phyloP scores from a whole-genome alignment of 2,797 vertebrate species.

The Anguilla megastoma region DNA sequence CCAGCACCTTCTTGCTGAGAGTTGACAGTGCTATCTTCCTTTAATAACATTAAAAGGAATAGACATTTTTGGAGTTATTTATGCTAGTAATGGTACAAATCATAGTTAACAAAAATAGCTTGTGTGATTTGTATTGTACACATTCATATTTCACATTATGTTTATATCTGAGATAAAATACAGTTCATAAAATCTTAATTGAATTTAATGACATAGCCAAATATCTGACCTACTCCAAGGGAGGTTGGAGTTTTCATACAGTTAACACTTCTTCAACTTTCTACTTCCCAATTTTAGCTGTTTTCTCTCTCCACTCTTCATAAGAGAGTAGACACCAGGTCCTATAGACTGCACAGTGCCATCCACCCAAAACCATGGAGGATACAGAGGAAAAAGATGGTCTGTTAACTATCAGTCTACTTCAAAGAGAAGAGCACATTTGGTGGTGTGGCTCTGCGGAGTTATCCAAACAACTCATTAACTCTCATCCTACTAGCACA shows the following conservation, averaged over 20 bases:
- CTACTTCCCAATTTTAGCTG: not conserved
- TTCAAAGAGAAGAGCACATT: constrained; percentile 1
- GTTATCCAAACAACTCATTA: constrained; percentile 10
- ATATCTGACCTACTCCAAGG: not conserved
- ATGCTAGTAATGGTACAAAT: not conserved
- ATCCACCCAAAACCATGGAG: not conserved
- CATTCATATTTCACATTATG: not conserved
- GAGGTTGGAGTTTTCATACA: too few relatives aligned
- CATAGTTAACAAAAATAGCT: not conserved
- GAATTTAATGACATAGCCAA: not conserved
- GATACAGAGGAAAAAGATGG: not conserved
- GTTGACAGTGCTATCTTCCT: too few relatives aligned
- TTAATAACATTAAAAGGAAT: not conserved
- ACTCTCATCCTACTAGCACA: not conserved
- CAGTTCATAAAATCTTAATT: not conserved
- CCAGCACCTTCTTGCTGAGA: too few relatives aligned
- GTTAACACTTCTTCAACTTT: too few relatives aligned
- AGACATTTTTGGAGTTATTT: too few relatives aligned
- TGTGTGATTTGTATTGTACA: not conserved
- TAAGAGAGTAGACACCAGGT: not conserved
- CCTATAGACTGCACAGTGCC: not conserved
- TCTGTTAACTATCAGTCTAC: constrained; percentile 2
- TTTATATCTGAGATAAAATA: not conserved
- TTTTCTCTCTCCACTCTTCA: not conserved
- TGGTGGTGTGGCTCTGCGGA: constrained; percentile 15